A percentile compares a stretch with the other conserved stretches of the same genome.
Conservation (phyloP, 2,797 vertebrate species). For the Pangasius larnaudii region DNA sequence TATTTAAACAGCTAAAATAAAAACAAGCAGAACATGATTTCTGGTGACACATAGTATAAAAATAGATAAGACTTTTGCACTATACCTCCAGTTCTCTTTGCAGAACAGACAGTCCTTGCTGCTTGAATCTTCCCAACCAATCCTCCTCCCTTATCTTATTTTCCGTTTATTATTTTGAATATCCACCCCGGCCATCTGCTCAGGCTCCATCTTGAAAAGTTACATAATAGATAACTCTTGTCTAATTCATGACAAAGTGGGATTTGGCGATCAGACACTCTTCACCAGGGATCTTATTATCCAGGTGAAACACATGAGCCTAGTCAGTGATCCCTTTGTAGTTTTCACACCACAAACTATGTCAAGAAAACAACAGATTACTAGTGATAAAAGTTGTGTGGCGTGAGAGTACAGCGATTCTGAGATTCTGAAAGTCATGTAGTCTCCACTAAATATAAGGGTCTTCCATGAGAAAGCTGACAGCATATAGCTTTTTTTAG, state of each 20-base stretch:
- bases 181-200: not conserved
- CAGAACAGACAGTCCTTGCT: not conserved
- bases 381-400: not conserved
- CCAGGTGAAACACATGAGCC: not conserved
- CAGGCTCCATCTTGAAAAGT: not conserved
- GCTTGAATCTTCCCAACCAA: not conserved
- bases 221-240: not conserved
- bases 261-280: not conserved
- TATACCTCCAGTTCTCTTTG: not conserved
- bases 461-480: constrained; percentile 7
- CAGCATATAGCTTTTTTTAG: not conserved
- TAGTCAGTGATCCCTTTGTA: not conserved
- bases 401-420: not conserved
- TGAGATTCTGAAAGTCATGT: not conserved
- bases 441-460: not conserved
- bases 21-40: not conserved
- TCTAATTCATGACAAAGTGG: not conserved
- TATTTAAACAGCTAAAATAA: not conserved
- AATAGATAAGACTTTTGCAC: not conserved
- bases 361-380: not conserved
- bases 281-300: not conserved
- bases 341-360: not conserved
- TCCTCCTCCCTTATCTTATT: not conserved
- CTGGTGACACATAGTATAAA: not conserved
- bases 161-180: not conserved